Percentiles rank a stretch among this genome's conserved stretches.
Evolutionary conservation across 2,888 invertebrate genomes (phyloP).

Genomic region (Euphydryas editha): DNA sequence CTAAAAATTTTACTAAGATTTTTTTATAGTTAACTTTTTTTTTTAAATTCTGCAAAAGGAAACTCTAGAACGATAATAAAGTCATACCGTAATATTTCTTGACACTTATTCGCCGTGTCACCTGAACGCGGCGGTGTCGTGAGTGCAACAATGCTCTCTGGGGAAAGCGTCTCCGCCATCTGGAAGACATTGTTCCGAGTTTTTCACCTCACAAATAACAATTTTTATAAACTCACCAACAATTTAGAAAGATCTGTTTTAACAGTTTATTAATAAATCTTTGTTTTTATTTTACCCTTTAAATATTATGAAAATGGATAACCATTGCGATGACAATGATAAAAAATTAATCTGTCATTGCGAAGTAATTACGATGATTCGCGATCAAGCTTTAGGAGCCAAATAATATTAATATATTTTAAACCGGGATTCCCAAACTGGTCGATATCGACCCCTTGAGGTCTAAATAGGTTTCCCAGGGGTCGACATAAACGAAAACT

Average conservation of each 20-base stretch:
- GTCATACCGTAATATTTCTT: conserved; percentile 11
- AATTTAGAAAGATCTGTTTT: background rate
- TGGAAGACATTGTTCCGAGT: conserved; percentile 5
- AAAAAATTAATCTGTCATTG: no score
- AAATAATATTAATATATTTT: no score
- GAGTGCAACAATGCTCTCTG: conserved; percentile 17
- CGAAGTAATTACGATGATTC: no score
- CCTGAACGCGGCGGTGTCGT: conserved; percentile 14
- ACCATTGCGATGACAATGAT: no score
- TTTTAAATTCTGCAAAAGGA: background rate
- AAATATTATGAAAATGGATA: background rate
- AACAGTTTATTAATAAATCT: background rate
- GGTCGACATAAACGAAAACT: no score
- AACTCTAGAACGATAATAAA: conserved; percentile 11
- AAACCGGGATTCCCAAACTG: no score
- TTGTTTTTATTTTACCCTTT: background rate
- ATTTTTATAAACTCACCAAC: background rate
- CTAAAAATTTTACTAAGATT: no score
- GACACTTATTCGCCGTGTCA: conserved; percentile 18
- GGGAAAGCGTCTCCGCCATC: background rate
- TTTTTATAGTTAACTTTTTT: background rate
- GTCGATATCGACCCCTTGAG: no score
- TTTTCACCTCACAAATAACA: background rate
- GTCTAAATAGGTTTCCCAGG: no score
- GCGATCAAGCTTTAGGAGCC: no score